These are phyloP conservation scores for Clarias platycephalus DNA, from an alignment of 2,797 vertebrate species.

Conservation along the genomic window DNA sequence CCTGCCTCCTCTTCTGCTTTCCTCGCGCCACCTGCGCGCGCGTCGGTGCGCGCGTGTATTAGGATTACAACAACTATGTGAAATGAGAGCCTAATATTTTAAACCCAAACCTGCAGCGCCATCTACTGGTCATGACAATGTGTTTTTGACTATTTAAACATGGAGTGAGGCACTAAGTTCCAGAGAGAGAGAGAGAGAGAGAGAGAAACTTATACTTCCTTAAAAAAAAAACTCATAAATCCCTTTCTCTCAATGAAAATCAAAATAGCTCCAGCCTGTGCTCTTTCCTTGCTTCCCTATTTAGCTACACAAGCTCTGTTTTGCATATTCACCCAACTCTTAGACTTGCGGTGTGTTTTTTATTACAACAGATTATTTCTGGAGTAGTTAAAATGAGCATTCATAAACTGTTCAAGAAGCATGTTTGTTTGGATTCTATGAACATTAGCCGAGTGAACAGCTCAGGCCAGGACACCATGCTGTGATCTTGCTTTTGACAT, in stretches of 20 bases:
- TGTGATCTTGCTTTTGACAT: background rate
- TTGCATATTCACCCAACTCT: background rate
- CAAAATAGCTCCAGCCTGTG: background rate
- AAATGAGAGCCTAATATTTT: background rate
- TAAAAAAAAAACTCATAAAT: no score
- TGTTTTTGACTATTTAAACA: no score
- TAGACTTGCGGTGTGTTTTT: background rate
- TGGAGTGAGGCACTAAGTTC: no score
- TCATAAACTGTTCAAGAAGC: background rate
- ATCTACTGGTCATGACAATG: background rate
- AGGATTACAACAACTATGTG: no score
- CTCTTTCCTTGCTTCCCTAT: background rate
- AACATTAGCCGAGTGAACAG: no score
- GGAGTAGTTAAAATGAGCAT: background rate
- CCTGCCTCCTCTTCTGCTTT: constrained; percentile 65
- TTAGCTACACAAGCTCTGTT: background rate
- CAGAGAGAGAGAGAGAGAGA: no score
- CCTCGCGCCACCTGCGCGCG: constrained; percentile 48
- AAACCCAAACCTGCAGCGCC: background rate
- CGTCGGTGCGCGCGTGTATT: background rate
- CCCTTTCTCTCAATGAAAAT: background rate
- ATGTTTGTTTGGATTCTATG: background rate
- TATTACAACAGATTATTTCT: background rate
- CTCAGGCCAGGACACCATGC: no score
- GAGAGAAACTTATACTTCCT: no score